Base-by-base conservation (phyloP, 1,140 invertebrate genomes). In the Pygmarrhopalites habei region DNA sequence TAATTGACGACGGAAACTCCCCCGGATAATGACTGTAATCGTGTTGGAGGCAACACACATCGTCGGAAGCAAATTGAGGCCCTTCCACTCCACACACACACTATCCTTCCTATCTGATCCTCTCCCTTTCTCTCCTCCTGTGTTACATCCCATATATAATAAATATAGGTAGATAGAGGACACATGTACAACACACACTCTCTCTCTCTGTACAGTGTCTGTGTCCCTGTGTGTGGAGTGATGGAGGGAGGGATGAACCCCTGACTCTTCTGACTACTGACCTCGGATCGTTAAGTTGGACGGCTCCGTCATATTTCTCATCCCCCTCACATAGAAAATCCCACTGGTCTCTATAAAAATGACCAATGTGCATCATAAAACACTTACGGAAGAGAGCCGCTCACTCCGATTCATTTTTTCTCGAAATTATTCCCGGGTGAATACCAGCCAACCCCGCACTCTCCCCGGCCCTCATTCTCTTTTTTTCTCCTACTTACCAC, bases 321-420 rank as follows among this genome's bases (percentile, higher is more conserved):
- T 25, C 51, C 53, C 53, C 30, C 30, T 35, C 49, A 10, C 12
- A 41, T 5, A 30, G 43, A 28, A 59, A 59, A 59, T 46, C 43
- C 57, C 39, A 43, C 19, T 46, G 39, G 39, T 59, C 57, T 59
- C 57, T 51, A 60, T 60, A 60, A 60, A 60, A 60, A 51, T 60
- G 58, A 60, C 58, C 58, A 60, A 60, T 60, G 58, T 60, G 30
- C 39, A 52, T 52, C 58, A 60, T 60, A 60, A 60, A 60, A 60
- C 58, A 60, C 58, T 60, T 60, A 60, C 26, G 57, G 43, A 35
- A 46, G 19, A 19, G 57, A 51, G 44, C 44, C 28, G 4, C 35
- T 41, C 55, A 39, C n/a, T 30, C 25, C 39, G 39, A 51, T 60
- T 51, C 47, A 60, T 49, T 51, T 60, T 60, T 60, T 52, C 39